These are phyloP conservation scores for Heliconius hermathena DNA, from an alignment of 1,140 invertebrate species.

Conservation along the genomic window DNA sequence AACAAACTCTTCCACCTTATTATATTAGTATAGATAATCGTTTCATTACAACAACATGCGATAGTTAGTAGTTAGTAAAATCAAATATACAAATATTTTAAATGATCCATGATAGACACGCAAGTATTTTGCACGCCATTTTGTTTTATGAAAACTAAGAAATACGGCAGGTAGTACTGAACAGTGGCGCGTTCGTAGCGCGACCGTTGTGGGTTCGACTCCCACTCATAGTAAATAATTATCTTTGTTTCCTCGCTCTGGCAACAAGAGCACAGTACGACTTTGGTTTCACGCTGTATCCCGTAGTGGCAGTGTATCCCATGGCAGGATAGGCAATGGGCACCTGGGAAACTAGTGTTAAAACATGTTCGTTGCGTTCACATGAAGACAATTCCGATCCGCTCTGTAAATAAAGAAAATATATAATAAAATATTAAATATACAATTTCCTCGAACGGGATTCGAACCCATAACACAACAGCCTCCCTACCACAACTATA, in stretches of 20 bases:
- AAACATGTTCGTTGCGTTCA: too few relatives aligned
- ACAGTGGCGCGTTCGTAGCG: not conserved
- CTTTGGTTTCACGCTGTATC: too few relatives aligned
- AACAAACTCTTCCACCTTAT: too few relatives aligned
- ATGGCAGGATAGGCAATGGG: too few relatives aligned
- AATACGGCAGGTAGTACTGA: not conserved
- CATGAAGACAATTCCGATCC: too few relatives aligned
- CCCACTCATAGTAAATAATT: too few relatives aligned
- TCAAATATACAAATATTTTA: not conserved
- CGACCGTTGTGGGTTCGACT: not conserved
- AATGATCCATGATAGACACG: not conserved
- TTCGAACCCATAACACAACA: too few relatives aligned
- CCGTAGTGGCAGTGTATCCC: too few relatives aligned
- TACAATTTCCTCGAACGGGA: too few relatives aligned
- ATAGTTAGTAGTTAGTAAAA: not conserved
- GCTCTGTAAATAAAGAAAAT: too few relatives aligned
- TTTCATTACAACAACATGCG: constrained; percentile 1
- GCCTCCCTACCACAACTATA: not conserved
- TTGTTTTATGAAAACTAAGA: not conserved
- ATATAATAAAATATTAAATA: too few relatives aligned
- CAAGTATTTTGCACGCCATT: not conserved
- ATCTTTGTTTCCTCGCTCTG: not conserved
- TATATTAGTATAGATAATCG: not conserved
- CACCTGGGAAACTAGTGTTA: too few relatives aligned
- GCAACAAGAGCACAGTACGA: not conserved